A percentile compares a stretch with the other conserved stretches of the same genome.
Evolutionary conservation across 2,888 invertebrate species (phyloP).

Genomic region (Andrena haemorrhoa): DNA sequence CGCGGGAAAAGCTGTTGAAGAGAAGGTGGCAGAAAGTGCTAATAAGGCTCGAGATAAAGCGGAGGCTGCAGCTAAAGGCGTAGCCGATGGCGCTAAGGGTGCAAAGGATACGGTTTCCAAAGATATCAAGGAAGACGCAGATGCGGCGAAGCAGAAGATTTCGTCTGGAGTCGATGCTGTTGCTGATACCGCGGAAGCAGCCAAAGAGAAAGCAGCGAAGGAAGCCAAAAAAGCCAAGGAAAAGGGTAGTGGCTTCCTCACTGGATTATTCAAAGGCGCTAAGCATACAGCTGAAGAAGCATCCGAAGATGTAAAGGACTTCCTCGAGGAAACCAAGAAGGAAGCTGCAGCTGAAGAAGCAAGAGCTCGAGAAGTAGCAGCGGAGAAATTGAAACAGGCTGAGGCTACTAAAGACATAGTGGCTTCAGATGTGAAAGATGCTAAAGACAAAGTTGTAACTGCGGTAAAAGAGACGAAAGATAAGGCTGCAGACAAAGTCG

Average conservation of each 20-base stretch:
- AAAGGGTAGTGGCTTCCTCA: slow-evolving; percentile 66
- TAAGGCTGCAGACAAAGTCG: slow-evolving; percentile 11
- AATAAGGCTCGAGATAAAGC: slow-evolving; percentile 66
- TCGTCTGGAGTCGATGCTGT: not conserved
- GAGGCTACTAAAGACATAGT: not conserved
- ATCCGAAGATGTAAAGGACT: slow-evolving; percentile 81
- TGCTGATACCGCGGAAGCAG: slow-evolving; percentile 80
- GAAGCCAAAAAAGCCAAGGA: slow-evolving; percentile 66
- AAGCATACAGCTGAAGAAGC: slow-evolving; percentile 70
- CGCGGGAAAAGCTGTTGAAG: slow-evolving; percentile 83
- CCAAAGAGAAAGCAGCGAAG: slow-evolving; percentile 79
- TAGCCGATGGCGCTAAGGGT: slow-evolving; percentile 33
- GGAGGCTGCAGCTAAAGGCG: slow-evolving; percentile 76
- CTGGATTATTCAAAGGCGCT: slow-evolving; percentile 72
- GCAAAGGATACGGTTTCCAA: slow-evolving; percentile 63
- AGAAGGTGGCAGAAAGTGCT: slow-evolving; percentile 37
- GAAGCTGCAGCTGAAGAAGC: slow-evolving; percentile 50
- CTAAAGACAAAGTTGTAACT: slow-evolving; percentile 45
- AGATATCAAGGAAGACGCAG: slow-evolving; percentile 14
- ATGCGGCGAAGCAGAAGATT: slow-evolving; percentile 44
- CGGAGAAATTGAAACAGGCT: not conserved
- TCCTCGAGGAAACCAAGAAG: slow-evolving; percentile 85
- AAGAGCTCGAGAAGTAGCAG: not conserved
- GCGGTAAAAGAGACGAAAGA: slow-evolving; percentile 18
- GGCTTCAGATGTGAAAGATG: not conserved